Evolutionary conservation across 2,113 vertebrate genomes (phyloP).

Genomic region (Ibidorhyncha struthersii): DNA sequence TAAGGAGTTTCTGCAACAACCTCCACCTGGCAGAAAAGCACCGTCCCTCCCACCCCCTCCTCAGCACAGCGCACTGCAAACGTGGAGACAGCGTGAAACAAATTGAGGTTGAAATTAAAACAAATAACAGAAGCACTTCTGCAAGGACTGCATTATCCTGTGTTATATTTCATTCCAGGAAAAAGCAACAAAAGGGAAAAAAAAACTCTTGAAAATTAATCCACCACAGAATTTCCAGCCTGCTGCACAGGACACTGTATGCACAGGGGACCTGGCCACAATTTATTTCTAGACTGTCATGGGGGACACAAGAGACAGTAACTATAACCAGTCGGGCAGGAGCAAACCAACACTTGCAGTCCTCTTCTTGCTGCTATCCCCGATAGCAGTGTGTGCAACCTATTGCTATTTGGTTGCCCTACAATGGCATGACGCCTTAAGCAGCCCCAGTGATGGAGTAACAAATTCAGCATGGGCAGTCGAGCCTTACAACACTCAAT

Average conservation of each 20-base stretch:
- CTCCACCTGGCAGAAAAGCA: not conserved
- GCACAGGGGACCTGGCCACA: not conserved
- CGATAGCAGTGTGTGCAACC: not conserved
- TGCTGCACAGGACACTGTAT: not conserved
- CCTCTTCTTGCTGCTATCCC: not conserved
- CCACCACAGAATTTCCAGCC: not conserved
- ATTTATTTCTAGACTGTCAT: not conserved
- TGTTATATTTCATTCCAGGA: not conserved
- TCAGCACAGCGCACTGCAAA: not conserved
- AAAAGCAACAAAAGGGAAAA: not conserved
- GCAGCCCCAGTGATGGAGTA: not conserved
- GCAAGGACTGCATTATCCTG: not conserved
- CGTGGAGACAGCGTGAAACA: not conserved
- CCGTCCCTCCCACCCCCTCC: not conserved
- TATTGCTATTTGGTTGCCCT: not conserved
- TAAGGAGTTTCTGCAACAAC: not conserved
- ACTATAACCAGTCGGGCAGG: not conserved
- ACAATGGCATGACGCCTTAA: not conserved
- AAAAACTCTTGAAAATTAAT: not conserved
- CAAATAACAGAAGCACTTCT: not conserved
- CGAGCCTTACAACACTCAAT: not conserved
- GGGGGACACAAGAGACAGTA: not conserved
- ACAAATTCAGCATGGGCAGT: not conserved
- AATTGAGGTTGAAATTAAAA: not conserved
- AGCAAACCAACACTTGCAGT: not conserved